These are phyloP conservation scores for Alfaro cultratus DNA, from an alignment of 2,797 vertebrate species.

Conservation along the genomic window DNA sequence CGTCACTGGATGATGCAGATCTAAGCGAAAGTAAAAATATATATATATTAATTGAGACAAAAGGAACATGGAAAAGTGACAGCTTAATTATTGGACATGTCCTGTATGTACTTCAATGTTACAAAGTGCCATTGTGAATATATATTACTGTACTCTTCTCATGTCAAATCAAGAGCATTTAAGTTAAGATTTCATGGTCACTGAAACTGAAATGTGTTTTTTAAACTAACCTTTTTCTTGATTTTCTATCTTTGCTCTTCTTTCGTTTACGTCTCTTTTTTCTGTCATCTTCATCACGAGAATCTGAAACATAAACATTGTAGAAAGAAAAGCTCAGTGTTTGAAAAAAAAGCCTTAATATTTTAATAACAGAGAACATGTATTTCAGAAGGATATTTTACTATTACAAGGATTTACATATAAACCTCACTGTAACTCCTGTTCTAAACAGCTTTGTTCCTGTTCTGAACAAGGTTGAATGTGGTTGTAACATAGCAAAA, in stretches of 20 bases:
- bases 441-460: too few relatives aligned
- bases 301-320: slow-evolving; percentile 35
- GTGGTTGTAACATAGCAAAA: too few relatives aligned
- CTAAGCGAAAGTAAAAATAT: slow-evolving; percentile 32
- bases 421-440: not conserved
- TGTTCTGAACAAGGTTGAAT: too few relatives aligned
- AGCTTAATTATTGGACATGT: not conserved
- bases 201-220: not conserved
- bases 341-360: not conserved
- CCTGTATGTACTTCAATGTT: not conserved
- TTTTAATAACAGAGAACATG: not conserved
- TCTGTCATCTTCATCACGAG: slow-evolving; percentile 43
- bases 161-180: not conserved
- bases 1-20: slow-evolving; percentile 67
- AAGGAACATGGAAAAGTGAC: not conserved
- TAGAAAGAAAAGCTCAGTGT: not conserved
- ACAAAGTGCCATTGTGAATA: not conserved
- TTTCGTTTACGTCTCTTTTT: slow-evolving; percentile 62
- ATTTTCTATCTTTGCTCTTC: slow-evolving; percentile 69
- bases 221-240: slow-evolving; percentile 66
- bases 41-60: not conserved
- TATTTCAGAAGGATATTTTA: not conserved
- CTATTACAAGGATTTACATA: not conserved
- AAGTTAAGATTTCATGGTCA: not conserved
- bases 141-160: not conserved